A percentile compares a stretch with the other conserved stretches of the same genome.
Conservation (phyloP, 2,797 vertebrate genomes). For the Sebastes hubbsi region DNA sequence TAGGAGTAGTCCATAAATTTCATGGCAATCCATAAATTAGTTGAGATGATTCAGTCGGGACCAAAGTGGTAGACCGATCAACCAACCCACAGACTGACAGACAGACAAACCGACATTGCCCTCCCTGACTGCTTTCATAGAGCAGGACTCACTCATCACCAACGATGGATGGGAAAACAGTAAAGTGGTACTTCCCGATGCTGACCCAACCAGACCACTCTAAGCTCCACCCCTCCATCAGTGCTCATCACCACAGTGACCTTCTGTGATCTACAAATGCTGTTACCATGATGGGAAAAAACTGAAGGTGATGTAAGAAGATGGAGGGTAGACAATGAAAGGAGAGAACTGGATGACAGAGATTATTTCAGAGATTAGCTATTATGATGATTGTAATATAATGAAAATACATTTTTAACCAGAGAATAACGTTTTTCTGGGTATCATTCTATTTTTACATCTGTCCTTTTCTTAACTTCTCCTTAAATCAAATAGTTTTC, state of each 20-base stretch:
- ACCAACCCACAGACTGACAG: neutral
- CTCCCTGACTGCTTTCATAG: neutral
- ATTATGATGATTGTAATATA: neutral
- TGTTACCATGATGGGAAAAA: slow-evolving; percentile 76
- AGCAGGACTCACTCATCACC: neutral
- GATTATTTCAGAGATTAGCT: neutral
- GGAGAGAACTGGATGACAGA: neutral
- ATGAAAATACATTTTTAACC: neutral
- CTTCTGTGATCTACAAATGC: slow-evolving; percentile 84
- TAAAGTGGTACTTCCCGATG: neutral
- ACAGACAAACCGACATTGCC: neutral
- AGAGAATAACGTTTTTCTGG: neutral
- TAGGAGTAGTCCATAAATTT: neutral
- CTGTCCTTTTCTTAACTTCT: neutral
- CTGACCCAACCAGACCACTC: neutral
- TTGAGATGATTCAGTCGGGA: neutral
- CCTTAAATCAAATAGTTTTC: neutral
- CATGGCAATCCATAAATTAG: neutral
- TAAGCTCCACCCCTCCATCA: neutral
- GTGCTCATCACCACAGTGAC: slow-evolving; percentile 67
- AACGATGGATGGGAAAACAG: neutral
- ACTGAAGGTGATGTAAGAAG: slow-evolving; percentile 48
- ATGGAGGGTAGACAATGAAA: neutral
- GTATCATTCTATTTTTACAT: neutral
- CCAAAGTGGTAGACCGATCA: neutral